These are phyloP conservation scores for Empidonax traillii DNA, from an alignment of 2,113 vertebrate species.

Conservation along the genomic window DNA sequence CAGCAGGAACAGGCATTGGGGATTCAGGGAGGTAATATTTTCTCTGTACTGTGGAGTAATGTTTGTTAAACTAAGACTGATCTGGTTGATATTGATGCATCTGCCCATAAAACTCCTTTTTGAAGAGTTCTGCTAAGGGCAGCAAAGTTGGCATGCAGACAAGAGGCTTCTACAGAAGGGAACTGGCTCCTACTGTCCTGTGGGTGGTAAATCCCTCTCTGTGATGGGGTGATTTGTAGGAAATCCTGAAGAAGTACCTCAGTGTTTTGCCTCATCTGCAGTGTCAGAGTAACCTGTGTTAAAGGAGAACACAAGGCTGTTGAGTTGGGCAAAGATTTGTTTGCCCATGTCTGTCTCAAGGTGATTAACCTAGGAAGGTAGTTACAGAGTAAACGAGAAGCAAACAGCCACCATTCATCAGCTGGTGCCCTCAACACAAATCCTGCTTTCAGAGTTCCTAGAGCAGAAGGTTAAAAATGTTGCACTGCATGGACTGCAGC, in stretches of 20 bases:
- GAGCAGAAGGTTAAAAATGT: constrained; percentile 22
- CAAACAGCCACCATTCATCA: constrained; percentile 50
- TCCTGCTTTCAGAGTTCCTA: constrained; percentile 38
- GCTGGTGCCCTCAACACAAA: constrained; percentile 6
- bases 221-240: neutral
- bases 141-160: neutral
- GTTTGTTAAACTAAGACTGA: neutral
- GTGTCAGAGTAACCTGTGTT: neutral
- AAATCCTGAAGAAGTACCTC: neutral
- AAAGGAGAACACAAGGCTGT: neutral
- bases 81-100: fast-evolving
- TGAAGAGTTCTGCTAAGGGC: neutral
- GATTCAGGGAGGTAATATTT: neutral
- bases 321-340: constrained; percentile 30
- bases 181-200: neutral
- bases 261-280: neutral
- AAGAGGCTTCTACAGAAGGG: neutral
- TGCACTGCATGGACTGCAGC: neutral
- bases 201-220: neutral
- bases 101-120: neutral
- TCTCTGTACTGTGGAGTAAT: neutral
- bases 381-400: constrained; percentile 19
- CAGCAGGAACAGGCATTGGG: neutral
- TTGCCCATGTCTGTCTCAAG: neutral
- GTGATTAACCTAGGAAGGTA: constrained; percentile 39